phyloP scores from a whole-genome alignment of 2,888 invertebrate genomes.

The Drosophila emarginata region DNA sequence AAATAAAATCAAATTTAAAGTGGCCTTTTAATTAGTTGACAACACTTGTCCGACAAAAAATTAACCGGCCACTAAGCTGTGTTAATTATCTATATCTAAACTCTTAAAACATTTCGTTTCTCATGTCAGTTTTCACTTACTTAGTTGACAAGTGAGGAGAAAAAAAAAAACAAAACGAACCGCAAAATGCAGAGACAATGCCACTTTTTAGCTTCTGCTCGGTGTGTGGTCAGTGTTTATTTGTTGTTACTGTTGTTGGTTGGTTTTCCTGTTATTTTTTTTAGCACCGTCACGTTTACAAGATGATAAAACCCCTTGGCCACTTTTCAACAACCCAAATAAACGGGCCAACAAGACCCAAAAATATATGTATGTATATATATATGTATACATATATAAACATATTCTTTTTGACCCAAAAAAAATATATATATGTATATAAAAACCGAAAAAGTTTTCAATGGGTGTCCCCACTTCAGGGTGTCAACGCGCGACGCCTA shows the following conservation, averaged over 20 bases:
- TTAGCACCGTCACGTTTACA: constrained; percentile 73
- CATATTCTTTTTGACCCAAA: constrained; percentile 49
- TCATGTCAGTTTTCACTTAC: constrained; percentile 26
- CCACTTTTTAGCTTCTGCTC: constrained; percentile 15
- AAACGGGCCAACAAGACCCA: constrained; percentile 37
- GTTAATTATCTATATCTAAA: constrained; percentile 59
- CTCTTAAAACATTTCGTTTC: constrained; percentile 24
- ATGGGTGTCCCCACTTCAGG: constrained; percentile 65
- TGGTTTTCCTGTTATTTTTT: constrained; percentile 14
- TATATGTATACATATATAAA: constrained; percentile 21
- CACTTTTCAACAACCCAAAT: constrained; percentile 60
- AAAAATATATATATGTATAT: neutral
- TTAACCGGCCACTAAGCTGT: constrained; percentile 55
- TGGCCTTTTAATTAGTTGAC: constrained; percentile 3
- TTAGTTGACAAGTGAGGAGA: constrained; percentile 28
- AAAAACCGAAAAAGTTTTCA: constrained; percentile 64
- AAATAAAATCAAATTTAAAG: neutral
- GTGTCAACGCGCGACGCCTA: constrained; percentile 36
- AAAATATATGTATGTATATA: constrained; percentile 28
- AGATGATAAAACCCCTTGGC: constrained; percentile 73
- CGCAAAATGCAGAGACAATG: constrained; percentile 18
- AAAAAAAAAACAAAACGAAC: no score
- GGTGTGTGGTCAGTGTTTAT: constrained; percentile 30
- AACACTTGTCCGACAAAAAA: constrained; percentile 15
- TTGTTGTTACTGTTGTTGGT: constrained; percentile 20